Percentiles rank a stretch among this genome's conserved stretches.
These are phyloP conservation scores for Myxocyprinus asiaticus DNA, from an alignment of 2,113 vertebrate species.

Conservation along the genomic window DNA sequence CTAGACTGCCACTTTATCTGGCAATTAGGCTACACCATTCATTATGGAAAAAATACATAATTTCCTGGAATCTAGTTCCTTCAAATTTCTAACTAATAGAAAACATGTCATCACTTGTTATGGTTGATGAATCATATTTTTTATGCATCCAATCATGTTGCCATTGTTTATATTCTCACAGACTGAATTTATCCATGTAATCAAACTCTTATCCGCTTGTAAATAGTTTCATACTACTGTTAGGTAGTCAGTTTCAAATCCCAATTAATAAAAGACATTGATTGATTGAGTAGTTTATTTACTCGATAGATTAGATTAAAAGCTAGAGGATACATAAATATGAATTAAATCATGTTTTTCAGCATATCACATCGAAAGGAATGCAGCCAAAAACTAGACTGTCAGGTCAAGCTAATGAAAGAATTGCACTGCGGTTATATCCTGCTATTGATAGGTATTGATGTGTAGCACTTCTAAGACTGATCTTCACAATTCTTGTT, in stretches of 20 bases:
- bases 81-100: neutral
- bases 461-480: neutral
- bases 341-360: neutral
- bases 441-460: neutral
- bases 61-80: neutral
- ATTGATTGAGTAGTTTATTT: too few relatives aligned
- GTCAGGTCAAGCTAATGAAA: too few relatives aligned
- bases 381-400: too few relatives aligned
- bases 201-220: neutral
- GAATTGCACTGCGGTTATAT: neutral
- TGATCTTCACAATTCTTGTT: neutral
- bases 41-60: neutral
- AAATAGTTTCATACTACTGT: neutral
- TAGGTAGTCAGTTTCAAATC: neutral
- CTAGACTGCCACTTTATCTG: neutral
- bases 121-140: neutral
- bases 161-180: neutral
- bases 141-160: neutral
- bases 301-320: too few relatives aligned
- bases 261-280: too few relatives aligned
- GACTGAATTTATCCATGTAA: neutral
- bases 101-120: neutral
- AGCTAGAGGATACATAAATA: neutral
- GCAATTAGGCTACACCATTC: neutral
- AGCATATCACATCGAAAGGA: neutral